A percentile compares a stretch with the other conserved stretches of the same genome.
Evolutionary conservation across 2,113 vertebrate species (phyloP).

Genomic region (Sturnira hondurensis): DNA sequence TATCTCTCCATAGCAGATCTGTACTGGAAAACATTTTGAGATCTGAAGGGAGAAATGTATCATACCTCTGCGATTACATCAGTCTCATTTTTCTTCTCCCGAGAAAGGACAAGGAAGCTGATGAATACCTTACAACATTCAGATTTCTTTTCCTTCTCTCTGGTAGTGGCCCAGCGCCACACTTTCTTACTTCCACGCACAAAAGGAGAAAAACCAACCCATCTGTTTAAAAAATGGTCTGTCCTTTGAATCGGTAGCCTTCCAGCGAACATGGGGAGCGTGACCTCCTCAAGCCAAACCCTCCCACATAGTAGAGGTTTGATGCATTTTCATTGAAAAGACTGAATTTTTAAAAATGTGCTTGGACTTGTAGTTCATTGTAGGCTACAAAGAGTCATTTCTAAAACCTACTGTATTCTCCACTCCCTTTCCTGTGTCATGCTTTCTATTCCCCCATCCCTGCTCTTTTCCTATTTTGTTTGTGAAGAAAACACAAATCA

Average conservation of each 20-base stretch:
- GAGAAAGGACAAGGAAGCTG: conserved; percentile 46
- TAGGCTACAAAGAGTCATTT: background rate
- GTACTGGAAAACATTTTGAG: conserved; percentile 46
- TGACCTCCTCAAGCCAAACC: background rate
- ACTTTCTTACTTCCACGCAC: background rate
- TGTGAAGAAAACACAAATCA: background rate
- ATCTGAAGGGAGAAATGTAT: conserved; percentile 62
- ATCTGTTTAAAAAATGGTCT: conserved; percentile 11
- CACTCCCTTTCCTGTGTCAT: background rate
- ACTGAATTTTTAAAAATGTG: background rate
- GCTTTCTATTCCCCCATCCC: background rate
- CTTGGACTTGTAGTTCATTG: conserved; percentile 3
- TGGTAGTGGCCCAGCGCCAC: background rate
- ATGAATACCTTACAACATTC: background rate
- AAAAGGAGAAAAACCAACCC: conserved; percentile 14
- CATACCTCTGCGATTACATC: conserved; percentile 49
- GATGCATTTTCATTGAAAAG: conserved; percentile 1
- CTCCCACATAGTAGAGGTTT: background rate
- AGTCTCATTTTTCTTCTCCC: conserved; percentile 60
- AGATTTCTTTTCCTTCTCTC: background rate
- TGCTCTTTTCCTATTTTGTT: background rate
- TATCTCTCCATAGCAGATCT: conserved; percentile 64
- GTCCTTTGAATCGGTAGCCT: conserved; percentile 33
- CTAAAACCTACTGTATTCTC: background rate
- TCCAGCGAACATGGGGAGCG: background rate